Conservation (phyloP, 1,140 invertebrate species). For the Drosophila rhopaloa region DNA sequence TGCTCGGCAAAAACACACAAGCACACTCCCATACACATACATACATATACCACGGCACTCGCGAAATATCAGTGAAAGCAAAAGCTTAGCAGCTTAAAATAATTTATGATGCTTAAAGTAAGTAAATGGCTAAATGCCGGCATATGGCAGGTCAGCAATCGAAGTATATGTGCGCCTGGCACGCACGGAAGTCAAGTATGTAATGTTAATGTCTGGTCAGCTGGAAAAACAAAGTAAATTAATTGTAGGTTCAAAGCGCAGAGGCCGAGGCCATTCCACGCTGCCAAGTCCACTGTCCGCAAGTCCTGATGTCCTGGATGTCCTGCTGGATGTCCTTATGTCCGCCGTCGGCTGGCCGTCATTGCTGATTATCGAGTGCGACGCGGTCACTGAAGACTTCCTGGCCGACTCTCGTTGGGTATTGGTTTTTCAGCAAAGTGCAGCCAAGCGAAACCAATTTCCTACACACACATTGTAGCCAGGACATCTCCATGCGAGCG, state of each 20-base stretch:
- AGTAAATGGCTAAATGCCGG: slow-evolving; percentile 79
- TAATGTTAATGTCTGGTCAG: slow-evolving; percentile 83
- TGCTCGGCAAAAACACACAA: slow-evolving; percentile 43
- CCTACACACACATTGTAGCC: slow-evolving; percentile 65
- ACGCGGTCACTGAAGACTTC: slow-evolving; percentile 81
- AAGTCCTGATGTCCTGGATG: background rate
- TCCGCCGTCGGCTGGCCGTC: slow-evolving; percentile 15
- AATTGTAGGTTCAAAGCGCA: slow-evolving; percentile 79
- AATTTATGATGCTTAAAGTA: slow-evolving; percentile 82
- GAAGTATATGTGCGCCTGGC: slow-evolving; percentile 42
- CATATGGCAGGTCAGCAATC: slow-evolving; percentile 80
- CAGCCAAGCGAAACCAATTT: slow-evolving; percentile 82
- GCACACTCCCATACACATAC: slow-evolving; percentile 6
- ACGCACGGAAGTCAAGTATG: slow-evolving; percentile 82
- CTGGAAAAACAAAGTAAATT: slow-evolving; percentile 83
- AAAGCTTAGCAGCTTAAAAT: slow-evolving; percentile 78
- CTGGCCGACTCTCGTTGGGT: slow-evolving; percentile 47
- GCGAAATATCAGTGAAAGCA: slow-evolving; percentile 38
- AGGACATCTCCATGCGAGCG: slow-evolving; percentile 19
- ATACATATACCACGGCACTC: background rate
- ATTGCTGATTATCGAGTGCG: slow-evolving; percentile 80
- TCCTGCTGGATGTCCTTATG: slow-evolving; percentile 7
- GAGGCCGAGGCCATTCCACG: slow-evolving; percentile 8
- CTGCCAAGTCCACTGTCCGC: slow-evolving; percentile 37
- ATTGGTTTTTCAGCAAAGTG: slow-evolving; percentile 75